Conservation (phyloP, 2,797 vertebrate species). For the Distichodus sexfasciatus region DNA sequence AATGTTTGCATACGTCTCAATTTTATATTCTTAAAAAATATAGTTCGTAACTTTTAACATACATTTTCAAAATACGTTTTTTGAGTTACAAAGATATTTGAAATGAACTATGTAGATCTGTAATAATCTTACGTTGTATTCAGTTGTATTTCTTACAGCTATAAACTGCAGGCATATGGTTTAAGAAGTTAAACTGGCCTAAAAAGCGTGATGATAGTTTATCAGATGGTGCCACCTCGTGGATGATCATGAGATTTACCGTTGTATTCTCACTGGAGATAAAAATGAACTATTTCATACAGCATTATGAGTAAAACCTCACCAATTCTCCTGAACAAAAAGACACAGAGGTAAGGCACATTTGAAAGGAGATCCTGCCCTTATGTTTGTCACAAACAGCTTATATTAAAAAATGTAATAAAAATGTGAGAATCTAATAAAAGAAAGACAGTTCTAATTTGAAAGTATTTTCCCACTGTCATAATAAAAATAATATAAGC, state of each 20-base stretch:
- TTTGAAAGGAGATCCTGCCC: no score
- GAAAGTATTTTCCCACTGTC: background rate
- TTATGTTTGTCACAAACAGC: background rate
- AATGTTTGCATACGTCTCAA: conserved; percentile 6
- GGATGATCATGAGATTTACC: conserved; percentile 1
- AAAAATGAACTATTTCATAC: background rate
- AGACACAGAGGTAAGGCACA: no score
- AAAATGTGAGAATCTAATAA: no score
- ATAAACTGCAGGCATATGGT: no score
- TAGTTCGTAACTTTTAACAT: no score
- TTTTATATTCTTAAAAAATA: background rate
- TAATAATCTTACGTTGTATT: no score
- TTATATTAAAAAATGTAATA: background rate
- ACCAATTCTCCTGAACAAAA: no score
- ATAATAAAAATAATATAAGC: background rate
- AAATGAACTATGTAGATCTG: no score
- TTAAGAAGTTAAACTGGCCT: no score
- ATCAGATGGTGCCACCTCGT: conserved; percentile 20
- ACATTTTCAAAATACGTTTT: background rate
- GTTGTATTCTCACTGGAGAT: background rate
- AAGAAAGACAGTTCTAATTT: background rate
- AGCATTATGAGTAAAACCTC: no score
- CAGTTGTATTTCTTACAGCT: no score
- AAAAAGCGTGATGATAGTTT: no score
- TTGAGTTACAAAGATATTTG: background rate